Conservation (phyloP, 2,113 vertebrate genomes). For the Gobio gobio region DNA sequence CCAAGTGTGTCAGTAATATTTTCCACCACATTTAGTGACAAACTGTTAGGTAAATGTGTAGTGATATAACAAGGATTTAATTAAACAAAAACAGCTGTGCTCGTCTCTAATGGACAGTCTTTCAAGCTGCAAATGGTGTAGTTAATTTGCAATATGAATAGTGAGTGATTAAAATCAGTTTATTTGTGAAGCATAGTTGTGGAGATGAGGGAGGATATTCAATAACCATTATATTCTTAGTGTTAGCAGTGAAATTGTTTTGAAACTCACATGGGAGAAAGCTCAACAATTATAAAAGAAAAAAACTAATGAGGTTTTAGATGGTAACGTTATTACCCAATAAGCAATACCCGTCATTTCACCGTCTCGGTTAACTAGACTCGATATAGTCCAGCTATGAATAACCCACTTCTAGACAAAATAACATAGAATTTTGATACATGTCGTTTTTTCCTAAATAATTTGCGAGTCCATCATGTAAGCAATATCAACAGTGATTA, state of each 20-base stretch:
- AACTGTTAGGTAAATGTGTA: not conserved
- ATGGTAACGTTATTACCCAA: not conserved
- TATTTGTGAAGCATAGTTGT: not conserved
- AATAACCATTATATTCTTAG: not conserved
- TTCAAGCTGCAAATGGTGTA: not conserved
- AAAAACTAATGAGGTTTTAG: not conserved
- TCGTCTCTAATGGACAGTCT: not conserved
- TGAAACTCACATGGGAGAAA: not conserved
- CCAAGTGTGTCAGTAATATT: not conserved
- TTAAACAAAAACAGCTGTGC: not conserved
- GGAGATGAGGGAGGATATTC: not conserved
- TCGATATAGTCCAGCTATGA: too few species aligned
- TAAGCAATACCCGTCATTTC: too few species aligned
- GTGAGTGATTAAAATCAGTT: not conserved
- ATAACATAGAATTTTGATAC: too few species aligned
- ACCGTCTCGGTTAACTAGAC: too few species aligned
- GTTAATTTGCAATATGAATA: slow-evolving; percentile 2
- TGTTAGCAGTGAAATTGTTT: not conserved
- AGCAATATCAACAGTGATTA: too few species aligned
- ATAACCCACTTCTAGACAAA: too few species aligned
- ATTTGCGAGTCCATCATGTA: too few species aligned
- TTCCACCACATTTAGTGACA: not conserved
- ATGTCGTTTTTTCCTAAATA: too few species aligned
- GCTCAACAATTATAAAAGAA: not conserved
- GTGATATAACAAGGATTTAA: not conserved